Base-by-base conservation (phyloP, 1,140 invertebrate genomes). In the Planococcus citri region DNA sequence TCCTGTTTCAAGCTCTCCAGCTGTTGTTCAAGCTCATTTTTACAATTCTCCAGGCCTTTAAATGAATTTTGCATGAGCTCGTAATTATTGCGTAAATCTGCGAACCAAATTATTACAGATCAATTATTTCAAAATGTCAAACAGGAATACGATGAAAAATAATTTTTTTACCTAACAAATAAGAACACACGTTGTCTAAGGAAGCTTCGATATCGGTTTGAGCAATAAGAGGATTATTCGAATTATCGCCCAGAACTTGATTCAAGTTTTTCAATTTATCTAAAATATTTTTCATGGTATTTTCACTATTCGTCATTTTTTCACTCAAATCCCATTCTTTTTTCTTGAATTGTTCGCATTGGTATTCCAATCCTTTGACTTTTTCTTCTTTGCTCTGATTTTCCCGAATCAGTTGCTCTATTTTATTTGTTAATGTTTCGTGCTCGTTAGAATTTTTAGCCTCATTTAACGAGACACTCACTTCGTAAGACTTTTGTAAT, bases 271-370 rank as follows among this genome's bases (percentile, higher is more conserved):
- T 58, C n/a, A 70, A 60, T 60, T 70, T 51, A 1, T 27, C 29
- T 1, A 10, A 33, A 12, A 70, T 57, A 38, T 70, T 69, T 41
- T 72, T 67, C 20, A 72, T 33, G 14, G 25, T 25, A 14, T 72
- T 70, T 20, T 73, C 70, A 69, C 72, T 72, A 27, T 60, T 69
- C n/a, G 68, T 27, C 51, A 70, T 38, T 33, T 29, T 22, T 57
- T 68, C 22, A 41, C 68, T 33, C 17, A 75, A 37, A n/a, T 72
- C 60, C n/a, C 27, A 22, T 58, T 72, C 41, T n/a, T 6, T 51
- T 51, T 51, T 14, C n/a, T 51, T 20, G n/a, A 17, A 51, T 51
- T 51, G 41, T 51, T 51, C n/a, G n/a, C 41, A 51, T n/a, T 51
- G 10, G 17, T 20, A 17, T 51, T 51, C 41, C 41, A 51, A 9